A percentile compares a stretch with the other conserved stretches of the same genome.
Conservation (phyloP, 2,113 vertebrate species). For the Dicrurus megarhynchus region DNA sequence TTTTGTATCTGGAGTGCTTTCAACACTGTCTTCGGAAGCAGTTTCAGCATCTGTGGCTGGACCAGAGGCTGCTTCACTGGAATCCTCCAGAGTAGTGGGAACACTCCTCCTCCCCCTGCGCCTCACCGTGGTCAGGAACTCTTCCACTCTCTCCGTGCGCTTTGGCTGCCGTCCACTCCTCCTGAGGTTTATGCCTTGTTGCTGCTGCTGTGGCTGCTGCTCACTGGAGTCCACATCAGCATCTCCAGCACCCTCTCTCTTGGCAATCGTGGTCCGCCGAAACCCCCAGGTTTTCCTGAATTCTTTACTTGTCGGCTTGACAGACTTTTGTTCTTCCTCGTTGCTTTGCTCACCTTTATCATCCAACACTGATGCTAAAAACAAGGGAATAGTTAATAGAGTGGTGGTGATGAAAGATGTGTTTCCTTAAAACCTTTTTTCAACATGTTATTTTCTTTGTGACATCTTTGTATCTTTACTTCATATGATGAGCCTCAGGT, state of each 20-base stretch:
- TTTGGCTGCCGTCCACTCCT: conserved; percentile 79
- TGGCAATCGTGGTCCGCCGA: conserved; percentile 89
- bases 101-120: conserved; percentile 66
- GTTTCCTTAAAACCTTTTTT: not conserved
- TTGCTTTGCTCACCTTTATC: conserved; percentile 72
- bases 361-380: conserved; percentile 65
- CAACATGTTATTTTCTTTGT: not conserved
- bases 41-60: conserved; percentile 78
- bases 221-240: conserved; percentile 67
- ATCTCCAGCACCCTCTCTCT: conserved; percentile 83
- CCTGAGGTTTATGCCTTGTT: conserved; percentile 68
- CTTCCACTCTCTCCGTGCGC: conserved; percentile 84
- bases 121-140: conserved; percentile 88
- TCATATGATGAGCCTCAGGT: not conserved
- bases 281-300: conserved; percentile 94
- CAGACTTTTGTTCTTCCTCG: conserved; percentile 69
- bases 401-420: not conserved
- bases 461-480: not conserved
- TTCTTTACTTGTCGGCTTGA: conserved; percentile 82
- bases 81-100: conserved; percentile 77
- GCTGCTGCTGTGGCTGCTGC: conserved; percentile 59
- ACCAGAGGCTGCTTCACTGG: conserved; percentile 74
- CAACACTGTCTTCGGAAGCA: conserved; percentile 89
- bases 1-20: conserved; percentile 82
- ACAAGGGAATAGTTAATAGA: not conserved